Evolutionary conservation across 2,888 invertebrate species (phyloP), one percentile per base, ranked within the genome.

Genomic region (Athetis lepigone): DNA sequence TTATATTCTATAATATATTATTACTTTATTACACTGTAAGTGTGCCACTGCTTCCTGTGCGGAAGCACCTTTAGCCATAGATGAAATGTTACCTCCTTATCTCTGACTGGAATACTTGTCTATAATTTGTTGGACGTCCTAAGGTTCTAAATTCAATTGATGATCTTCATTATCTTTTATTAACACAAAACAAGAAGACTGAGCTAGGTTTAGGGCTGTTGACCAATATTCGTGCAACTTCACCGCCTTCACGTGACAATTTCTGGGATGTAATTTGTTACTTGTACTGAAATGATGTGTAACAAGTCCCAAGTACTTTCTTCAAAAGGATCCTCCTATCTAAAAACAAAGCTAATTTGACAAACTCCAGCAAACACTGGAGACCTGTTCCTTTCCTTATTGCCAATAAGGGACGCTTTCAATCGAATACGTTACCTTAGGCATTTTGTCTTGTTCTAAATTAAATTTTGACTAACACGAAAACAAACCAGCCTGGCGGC

Each of bases 401-500:
- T 23, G 21, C n/a, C 13, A 60, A 23, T 29, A 23, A 18, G 16
- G 21, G 21, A 46, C 11, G 6, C 2, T 18, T n/a, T 7, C 19
- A 0, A 60, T 21, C 9, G 16, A 21, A 9, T 9, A n/a, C n/a
- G n/a, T n/a, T n/a, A n/a, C 13, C 5, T 27, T 45, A 39, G n/a
- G 18, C 7, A 9, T 18, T 11, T 23, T 5, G 2, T 19, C 25
- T 62, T n/a, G 7, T 1, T n/a, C 16, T 4, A 21, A 33, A n/a
- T 33, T 18, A 5, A 21, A 0, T 7, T 29, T 4, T 55, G 2
- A 39, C 5, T 21, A 23, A 9, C n/a, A 36, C 2, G 6, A 37
- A 42, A 19, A 27, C 75, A 67, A 78, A 81, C 68, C 67, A 71
- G 78, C 72, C 81, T 75, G 82, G 80, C 79, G 82, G 86, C 83